phyloP scores from a whole-genome alignment of 64 coral and sea anemone genomes.

The Astreopora myriophthalma region DNA sequence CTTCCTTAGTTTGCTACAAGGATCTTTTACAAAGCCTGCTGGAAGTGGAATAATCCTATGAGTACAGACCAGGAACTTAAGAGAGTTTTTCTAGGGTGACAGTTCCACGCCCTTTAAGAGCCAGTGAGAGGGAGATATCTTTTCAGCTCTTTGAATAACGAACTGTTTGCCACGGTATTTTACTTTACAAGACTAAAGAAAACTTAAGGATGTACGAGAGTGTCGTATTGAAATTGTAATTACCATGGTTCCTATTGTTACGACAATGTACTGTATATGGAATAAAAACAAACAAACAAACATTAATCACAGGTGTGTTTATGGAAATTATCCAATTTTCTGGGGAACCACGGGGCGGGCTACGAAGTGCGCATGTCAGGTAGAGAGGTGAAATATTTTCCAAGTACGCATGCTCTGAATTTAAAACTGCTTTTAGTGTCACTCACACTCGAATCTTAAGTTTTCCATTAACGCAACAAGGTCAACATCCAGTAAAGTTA shows the following conservation, averaged over 20 bases:
- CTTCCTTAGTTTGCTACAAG: conserved; percentile 83
- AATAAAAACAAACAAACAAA: background rate
- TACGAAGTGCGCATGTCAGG: no score
- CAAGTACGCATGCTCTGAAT: no score
- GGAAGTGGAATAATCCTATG: conserved; percentile 23
- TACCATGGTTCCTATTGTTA: background rate
- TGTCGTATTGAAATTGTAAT: background rate
- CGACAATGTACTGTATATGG: no score
- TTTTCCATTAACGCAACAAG: no score
- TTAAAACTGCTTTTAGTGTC: no score
- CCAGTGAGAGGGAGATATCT: no score
- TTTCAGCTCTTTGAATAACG: no score
- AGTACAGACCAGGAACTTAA: background rate
- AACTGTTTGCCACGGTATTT: background rate
- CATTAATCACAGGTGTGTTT: background rate
- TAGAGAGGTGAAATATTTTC: no score
- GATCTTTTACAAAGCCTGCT: conserved; percentile 77
- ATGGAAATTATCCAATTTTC: background rate
- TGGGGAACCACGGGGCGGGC: no score
- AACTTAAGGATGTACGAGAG: background rate
- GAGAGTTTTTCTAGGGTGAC: background rate
- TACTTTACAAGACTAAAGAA: background rate
- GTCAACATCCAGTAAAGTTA: no score
- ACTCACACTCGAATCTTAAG: no score
- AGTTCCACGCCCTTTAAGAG: background rate